These are phyloP conservation scores for Porphyrio hochstetteri DNA, from an alignment of 2,113 vertebrate species.

Conservation along the genomic window DNA sequence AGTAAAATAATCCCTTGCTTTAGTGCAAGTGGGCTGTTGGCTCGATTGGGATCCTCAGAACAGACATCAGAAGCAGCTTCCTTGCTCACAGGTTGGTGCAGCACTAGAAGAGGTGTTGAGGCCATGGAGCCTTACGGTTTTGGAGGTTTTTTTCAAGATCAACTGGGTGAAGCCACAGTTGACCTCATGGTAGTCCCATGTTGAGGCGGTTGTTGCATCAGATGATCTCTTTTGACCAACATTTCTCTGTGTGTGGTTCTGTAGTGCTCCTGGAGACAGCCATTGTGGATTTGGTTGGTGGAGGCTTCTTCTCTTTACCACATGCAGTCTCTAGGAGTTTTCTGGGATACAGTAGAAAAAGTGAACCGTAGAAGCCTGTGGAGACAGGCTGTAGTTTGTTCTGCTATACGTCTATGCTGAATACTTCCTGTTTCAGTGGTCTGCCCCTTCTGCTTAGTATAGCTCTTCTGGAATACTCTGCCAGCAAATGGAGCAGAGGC, in stretches of 20 bases:
- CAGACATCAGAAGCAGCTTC: not conserved
- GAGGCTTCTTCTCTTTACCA: not conserved
- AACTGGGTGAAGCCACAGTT: not conserved
- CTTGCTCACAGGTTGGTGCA: not conserved
- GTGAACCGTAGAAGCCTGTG: not conserved
- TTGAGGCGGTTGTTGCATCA: not conserved
- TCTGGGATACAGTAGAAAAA: not conserved
- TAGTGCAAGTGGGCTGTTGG: not conserved
- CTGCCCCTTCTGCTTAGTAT: not conserved
- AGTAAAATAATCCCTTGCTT: not conserved
- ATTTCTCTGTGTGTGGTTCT: not conserved
- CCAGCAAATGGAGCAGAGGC: not conserved
- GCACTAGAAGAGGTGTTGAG: not conserved
- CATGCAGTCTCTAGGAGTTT: not conserved
- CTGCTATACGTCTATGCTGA: not conserved
- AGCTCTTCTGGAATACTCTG: not conserved
- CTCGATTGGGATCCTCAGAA: not conserved
- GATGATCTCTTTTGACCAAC: not conserved
- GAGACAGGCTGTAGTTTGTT: not conserved
- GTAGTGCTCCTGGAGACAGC: not conserved
- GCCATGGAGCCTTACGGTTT: not conserved
- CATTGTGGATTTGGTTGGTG: not conserved
- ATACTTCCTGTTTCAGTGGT: not conserved
- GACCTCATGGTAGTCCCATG: fast-evolving
- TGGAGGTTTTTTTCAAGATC: not conserved